Conservation (phyloP, 1,140 invertebrate genomes). For the Aphidius gifuensis region DNA sequence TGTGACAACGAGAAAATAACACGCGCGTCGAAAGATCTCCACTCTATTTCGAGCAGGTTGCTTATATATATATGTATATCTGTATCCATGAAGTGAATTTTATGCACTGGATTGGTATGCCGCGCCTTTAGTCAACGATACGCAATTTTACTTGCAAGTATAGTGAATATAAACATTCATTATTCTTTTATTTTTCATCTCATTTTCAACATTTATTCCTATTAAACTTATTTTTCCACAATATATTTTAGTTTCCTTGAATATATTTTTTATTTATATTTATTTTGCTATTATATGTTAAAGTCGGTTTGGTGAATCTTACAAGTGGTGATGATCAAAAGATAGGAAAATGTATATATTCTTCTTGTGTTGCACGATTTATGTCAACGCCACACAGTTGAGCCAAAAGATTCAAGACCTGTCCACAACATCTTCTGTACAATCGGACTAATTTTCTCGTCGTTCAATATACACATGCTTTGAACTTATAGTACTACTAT, state of each 20-base stretch:
- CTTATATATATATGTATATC: slow-evolving; percentile 27
- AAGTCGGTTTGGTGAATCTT: not conserved
- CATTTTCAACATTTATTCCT: slow-evolving; percentile 1
- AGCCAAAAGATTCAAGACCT: slow-evolving; percentile 13
- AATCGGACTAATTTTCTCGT: slow-evolving; percentile 11
- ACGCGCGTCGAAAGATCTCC: slow-evolving; percentile 26
- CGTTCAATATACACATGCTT: not conserved
- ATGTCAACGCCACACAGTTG: slow-evolving; percentile 9
- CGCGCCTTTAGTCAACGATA: slow-evolving; percentile 32
- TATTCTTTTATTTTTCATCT: not conserved
- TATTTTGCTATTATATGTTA: too few species aligned
- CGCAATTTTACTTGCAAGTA: not conserved
- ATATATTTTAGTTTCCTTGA: not conserved
- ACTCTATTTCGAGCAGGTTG: slow-evolving; percentile 36
- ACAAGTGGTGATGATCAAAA: not conserved
- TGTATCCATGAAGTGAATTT: slow-evolving; percentile 24
- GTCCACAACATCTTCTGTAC: slow-evolving; percentile 8
- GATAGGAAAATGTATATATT: slow-evolving; percentile 6
- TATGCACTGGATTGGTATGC: slow-evolving; percentile 31
- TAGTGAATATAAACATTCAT: not conserved
- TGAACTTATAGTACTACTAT: not conserved
- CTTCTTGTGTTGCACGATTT: slow-evolving; percentile 12
- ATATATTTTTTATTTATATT: slow-evolving; percentile 6
- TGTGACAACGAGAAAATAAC: slow-evolving; percentile 7
- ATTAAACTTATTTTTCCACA: too few species aligned